Conservation (phyloP, 2,797 vertebrate species). For the Buceros bicornis region DNA sequence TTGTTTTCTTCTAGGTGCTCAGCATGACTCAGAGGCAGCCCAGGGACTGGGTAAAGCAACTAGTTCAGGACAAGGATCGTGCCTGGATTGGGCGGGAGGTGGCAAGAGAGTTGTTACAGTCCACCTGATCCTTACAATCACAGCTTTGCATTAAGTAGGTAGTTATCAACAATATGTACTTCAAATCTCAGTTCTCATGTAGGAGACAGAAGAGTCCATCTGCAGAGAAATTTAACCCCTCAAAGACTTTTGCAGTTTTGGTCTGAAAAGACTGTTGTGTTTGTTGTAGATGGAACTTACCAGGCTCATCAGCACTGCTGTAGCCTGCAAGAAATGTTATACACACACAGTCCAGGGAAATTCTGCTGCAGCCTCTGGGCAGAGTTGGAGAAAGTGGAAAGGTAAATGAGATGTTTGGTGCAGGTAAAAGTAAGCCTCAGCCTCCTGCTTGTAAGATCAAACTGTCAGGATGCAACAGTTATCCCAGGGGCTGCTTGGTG, state of each 20-base stretch:
- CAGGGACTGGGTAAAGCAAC: accelerated
- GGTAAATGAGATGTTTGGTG: neutral
- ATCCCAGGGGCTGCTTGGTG: neutral
- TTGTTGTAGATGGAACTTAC: neutral
- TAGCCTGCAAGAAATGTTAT: neutral
- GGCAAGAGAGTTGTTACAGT: neutral
- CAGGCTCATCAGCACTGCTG: accelerated
- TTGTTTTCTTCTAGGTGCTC: neutral
- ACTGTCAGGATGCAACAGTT: neutral
- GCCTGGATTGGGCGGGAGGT: neutral
- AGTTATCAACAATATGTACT: neutral
- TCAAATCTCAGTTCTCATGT: neutral
- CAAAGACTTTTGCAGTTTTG: neutral
- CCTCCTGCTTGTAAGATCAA: neutral
- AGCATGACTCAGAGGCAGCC: neutral
- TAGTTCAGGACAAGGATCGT: neutral
- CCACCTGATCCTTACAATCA: neutral
- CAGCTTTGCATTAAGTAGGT: neutral
- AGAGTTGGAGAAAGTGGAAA: neutral
- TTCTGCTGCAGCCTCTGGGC: neutral
- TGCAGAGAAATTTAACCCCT: neutral
- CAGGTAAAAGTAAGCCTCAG: neutral
- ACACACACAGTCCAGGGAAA: neutral
- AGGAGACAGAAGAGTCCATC: neutral
- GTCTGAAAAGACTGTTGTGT: neutral